phyloP scores from a whole-genome alignment of 2,888 invertebrate genomes.

The Molanna angustata region DNA sequence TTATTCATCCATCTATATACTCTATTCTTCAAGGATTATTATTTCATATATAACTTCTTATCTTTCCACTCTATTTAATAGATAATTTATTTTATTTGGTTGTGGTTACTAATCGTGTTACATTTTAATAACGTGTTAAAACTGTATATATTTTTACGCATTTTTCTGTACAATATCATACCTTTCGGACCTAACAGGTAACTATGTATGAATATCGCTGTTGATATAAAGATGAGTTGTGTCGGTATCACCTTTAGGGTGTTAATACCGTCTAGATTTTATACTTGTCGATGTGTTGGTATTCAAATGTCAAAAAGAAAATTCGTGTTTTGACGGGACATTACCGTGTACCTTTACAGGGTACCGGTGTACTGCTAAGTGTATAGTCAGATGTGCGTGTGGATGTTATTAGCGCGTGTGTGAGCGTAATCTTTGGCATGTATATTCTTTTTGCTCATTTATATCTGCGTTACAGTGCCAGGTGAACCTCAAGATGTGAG shows the following conservation, averaged over 20 bases:
- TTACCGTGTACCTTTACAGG: slow-evolving; percentile 15
- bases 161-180: slow-evolving; percentile 38
- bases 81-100: slow-evolving; percentile 9
- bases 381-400: slow-evolving; percentile 15
- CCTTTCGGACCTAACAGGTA: slow-evolving; percentile 30
- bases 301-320: slow-evolving; percentile 58
- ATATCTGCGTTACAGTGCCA: slow-evolving; percentile 75
- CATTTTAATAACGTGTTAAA: slow-evolving; percentile 22
- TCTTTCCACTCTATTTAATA: slow-evolving; percentile 18
- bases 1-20: too few species aligned
- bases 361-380: slow-evolving; percentile 17
- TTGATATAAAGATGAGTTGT: slow-evolving; percentile 3
- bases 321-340: slow-evolving; percentile 25
- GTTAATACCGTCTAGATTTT: background rate
- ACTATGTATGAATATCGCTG: slow-evolving; percentile 23
- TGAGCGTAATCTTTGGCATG: background rate
- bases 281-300: slow-evolving; percentile 57
- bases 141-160: slow-evolving; percentile 33
- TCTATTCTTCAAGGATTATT: too few species aligned
- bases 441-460: background rate
- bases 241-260: slow-evolving; percentile 21
- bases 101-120: slow-evolving; percentile 14
- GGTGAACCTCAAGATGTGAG: slow-evolving; percentile 94
- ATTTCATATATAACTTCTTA: too few species aligned
- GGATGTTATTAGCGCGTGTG: slow-evolving; percentile 17